phyloP scores from a whole-genome alignment of 1,140 invertebrate genomes.

The Spodoptera frugiperda region DNA sequence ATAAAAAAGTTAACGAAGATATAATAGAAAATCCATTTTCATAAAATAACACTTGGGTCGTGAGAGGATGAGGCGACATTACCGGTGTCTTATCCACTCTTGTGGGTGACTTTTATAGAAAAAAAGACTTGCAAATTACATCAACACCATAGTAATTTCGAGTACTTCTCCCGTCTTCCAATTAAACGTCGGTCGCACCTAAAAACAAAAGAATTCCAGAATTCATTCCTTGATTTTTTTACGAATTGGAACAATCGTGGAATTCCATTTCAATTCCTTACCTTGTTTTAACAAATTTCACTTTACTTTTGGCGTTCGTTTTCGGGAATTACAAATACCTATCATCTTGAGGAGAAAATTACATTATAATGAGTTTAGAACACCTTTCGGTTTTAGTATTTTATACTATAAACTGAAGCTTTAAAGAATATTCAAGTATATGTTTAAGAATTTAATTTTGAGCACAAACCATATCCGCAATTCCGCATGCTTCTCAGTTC shows the following conservation, averaged over 20 bases:
- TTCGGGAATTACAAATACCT: not conserved
- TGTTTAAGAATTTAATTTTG: constrained; percentile 45
- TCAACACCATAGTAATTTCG: constrained; percentile 52
- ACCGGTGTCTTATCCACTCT: constrained; percentile 46
- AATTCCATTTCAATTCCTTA: constrained; percentile 14
- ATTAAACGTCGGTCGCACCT: constrained; percentile 48
- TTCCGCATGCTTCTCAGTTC: constrained; percentile 35
- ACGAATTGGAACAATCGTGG: not conserved
- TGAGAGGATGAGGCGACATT: constrained; percentile 43
- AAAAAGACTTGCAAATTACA: constrained; percentile 33
- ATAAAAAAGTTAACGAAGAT: constrained; percentile 24
- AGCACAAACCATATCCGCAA: constrained; percentile 18
- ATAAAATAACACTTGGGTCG: constrained; percentile 50
- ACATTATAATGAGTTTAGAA: not conserved
- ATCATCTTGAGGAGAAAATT: no score
- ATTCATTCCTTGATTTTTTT: constrained; percentile 18
- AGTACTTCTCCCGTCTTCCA: constrained; percentile 51
- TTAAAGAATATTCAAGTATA: not conserved
- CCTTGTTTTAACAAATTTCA: not conserved
- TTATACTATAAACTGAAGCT: no score
- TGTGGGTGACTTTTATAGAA: constrained; percentile 5
- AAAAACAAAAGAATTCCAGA: constrained; percentile 23
- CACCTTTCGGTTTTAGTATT: not conserved
- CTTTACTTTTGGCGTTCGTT: constrained; percentile 6
- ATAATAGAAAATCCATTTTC: constrained; percentile 50